Evolutionary conservation across 2,888 invertebrate genomes (phyloP).

Genomic region (Drosophila bunnanda): DNA sequence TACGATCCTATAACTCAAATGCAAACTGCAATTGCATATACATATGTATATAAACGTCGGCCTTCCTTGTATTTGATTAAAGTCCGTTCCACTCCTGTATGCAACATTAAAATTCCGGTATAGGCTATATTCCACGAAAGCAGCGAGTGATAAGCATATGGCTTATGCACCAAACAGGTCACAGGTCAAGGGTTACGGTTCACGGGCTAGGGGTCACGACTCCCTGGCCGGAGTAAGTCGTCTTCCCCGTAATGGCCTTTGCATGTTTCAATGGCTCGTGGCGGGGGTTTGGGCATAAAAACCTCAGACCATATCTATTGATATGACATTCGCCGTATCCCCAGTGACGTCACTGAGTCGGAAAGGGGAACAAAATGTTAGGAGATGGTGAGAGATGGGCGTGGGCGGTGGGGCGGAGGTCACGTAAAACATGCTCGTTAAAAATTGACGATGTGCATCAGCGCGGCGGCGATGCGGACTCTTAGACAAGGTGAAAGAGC

Average conservation of each 20-base stretch:
- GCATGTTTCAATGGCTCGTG: background rate
- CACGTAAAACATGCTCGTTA: slow-evolving; percentile 73
- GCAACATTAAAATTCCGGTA: slow-evolving; percentile 1
- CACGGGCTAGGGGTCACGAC: slow-evolving; percentile 8
- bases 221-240: slow-evolving; percentile 4
- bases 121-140: background rate
- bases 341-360: slow-evolving; percentile 52
- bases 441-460: slow-evolving; percentile 77
- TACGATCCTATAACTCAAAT: too few relatives aligned
- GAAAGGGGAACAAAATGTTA: background rate
- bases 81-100: background rate
- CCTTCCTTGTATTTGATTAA: background rate
- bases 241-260: slow-evolving; percentile 14
- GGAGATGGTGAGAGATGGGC: background rate
- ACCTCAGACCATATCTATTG: slow-evolving; percentile 27
- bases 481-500: slow-evolving; percentile 29
- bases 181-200: slow-evolving; percentile 6
- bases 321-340: slow-evolving; percentile 32
- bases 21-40: too few relatives aligned
- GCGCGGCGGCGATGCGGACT: slow-evolving; percentile 45
- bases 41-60: too few relatives aligned
- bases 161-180: slow-evolving; percentile 11
- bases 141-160: slow-evolving; percentile 8
- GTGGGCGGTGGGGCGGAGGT: slow-evolving; percentile 25
- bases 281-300: slow-evolving; percentile 1